These are phyloP conservation scores for Pseudorasbora parva DNA, from an alignment of 2,113 vertebrate genomes.

Conservation along the genomic window DNA sequence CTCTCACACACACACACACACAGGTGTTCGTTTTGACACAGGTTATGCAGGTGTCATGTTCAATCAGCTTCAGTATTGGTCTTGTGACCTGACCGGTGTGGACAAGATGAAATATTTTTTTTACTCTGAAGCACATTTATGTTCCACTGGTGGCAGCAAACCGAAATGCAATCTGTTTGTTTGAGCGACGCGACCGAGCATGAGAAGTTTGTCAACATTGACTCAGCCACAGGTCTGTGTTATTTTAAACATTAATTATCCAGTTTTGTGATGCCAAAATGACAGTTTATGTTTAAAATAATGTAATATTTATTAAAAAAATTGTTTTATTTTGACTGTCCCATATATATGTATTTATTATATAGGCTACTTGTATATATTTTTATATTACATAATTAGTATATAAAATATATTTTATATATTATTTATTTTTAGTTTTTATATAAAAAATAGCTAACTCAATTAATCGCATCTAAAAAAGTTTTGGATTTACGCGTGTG, in stretches of 20 bases:
- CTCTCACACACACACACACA: too few species aligned
- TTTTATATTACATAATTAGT: too few species aligned
- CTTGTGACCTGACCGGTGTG: background rate
- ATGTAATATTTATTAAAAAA: background rate
- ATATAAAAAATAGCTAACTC: too few species aligned
- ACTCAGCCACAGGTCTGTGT: background rate
- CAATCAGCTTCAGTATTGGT: background rate
- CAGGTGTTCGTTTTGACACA: background rate
- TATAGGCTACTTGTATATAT: too few species aligned
- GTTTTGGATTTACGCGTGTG: too few species aligned
- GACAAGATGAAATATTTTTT: too few species aligned
- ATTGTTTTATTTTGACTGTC: background rate
- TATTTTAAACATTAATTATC: background rate
- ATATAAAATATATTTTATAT: too few species aligned
- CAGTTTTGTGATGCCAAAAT: background rate
- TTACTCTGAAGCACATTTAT: background rate
- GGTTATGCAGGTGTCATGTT: slow-evolving; percentile 4
- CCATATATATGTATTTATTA: too few species aligned
- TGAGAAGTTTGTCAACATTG: background rate
- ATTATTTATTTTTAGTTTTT: too few species aligned
- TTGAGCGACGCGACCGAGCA: background rate
- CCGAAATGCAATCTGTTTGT: background rate
- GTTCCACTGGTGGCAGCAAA: background rate
- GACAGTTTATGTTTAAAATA: background rate
- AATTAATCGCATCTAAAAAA: too few species aligned